Base-by-base conservation (phyloP, 1,140 invertebrate species). In the Drosophila oshimai region DNA sequence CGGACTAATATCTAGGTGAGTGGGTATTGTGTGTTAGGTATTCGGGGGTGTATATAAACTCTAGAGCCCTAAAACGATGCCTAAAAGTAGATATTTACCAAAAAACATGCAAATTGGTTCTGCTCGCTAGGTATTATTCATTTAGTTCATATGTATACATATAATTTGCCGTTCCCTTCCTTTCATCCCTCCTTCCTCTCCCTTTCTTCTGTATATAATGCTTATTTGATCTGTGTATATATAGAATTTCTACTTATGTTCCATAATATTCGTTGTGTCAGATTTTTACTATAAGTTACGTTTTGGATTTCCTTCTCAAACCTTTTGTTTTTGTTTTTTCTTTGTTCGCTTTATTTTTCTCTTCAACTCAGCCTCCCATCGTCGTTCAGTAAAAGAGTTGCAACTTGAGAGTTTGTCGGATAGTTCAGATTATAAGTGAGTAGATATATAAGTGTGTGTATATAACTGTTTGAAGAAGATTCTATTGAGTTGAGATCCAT, bases 221-320 rank as follows among this genome's bases (percentile, higher is more conserved):
- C 61, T 81, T 81, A 75, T 81, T 87, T 86, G 75, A 69, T 86
- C 76, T 80, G 62, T 81, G 73, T 84, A 86, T 86, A 83, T 88
- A 83, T 88, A 88, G 83, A 88, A 90, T 90, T 90, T 90, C 89
- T 90, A 90, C 89, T 90, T 90, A 90, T 90, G 89, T 90, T 90
- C 89, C 89, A 90, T 90, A 90, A 90, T 90, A 90, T 90, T 90
- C 89, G 89, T 90, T 90, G 89, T 90, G 89, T 90, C 86, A 80
- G 89, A 89, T 90, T 90, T 89, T 90, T 90, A 90, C 89, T 90
- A 89, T 90, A 86, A 90, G 80, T 87, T 87, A 83, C 76, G 67
- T 89, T 88, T 90, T 89, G 80, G 70, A 87, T 81, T 87, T 81
- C 55, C 55, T 68, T 72, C 79, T 87, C 71, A 81, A 86, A 86